Base-by-base conservation (phyloP, 2,797 vertebrate species). In the Tinamus major region DNA sequence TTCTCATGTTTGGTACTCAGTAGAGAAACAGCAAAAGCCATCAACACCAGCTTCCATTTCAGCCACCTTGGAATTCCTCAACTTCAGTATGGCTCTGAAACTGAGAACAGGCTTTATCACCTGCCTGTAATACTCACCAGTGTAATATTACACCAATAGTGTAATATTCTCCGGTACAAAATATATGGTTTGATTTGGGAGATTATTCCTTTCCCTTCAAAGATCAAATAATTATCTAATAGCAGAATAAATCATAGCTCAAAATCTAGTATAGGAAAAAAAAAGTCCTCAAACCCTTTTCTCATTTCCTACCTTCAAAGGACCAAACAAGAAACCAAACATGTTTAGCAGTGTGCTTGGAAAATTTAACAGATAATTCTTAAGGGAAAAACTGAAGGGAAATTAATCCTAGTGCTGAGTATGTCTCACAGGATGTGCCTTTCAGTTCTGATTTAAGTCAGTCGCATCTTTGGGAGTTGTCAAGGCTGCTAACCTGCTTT, bases 1-100 rank as follows among this genome's bases (percentile, higher is more conserved):
- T 91, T 95, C 39, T 86, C 39, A 49, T 89, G 67, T 87, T 91
- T 89, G 35, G 10, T 93, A 70, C n/a, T 81, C 64, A 56, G 27
- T 64, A 39, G 42, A 81, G 63, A 93, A 64, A 6, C 53, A 85
- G 39, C 39, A 70, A 82, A 78, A 67, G 24, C 39, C 21, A 1
- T 72, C 33, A 64, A n/a, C 1, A 3, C 42, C 37, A 81, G 21
- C 48, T 88, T 84, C 79, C 56, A 39, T 84, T 42, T 42, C 56
- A 85, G 2, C 26, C n/a, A 27, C 37, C 4, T 72, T 69, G 49
- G 55, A 80, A 78, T 86, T 85, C 16, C 56, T 31, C 46, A 26
- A 78, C 69, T 69, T 13, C 72, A 72, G 63, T 9, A 64, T 8
- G 39, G 42, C 56, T 76, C 53, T 1, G n/a, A 94, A 93, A 69